A percentile compares a stretch with the other conserved stretches of the same genome.
These are phyloP conservation scores for Drosophila ficusphila DNA, from an alignment of 1,140 invertebrate genomes.

Conservation along the genomic window DNA sequence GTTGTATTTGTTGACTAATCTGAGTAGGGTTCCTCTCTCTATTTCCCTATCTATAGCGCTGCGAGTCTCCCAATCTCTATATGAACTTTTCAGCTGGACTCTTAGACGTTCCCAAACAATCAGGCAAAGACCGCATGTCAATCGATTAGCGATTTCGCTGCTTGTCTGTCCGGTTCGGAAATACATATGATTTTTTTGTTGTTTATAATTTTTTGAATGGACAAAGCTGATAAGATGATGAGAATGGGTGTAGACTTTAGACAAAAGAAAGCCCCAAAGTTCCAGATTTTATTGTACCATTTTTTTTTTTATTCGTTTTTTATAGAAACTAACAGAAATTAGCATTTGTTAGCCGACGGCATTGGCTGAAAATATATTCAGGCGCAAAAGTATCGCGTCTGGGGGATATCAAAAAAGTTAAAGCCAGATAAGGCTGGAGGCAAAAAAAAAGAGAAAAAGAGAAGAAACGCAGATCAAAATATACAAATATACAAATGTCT, in stretches of 20 bases:
- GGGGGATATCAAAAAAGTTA: constrained; percentile 31
- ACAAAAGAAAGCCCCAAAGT: constrained; percentile 36
- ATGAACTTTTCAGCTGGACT: constrained; percentile 33
- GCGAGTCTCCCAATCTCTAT: constrained; percentile 7
- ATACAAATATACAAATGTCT: constrained; percentile 25
- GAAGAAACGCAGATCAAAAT: constrained; percentile 35
- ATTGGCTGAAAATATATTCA: constrained; percentile 5
- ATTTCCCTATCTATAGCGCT: neutral
- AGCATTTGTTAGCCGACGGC: constrained; percentile 38
- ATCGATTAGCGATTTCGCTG: constrained; percentile 45
- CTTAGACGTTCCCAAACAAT: constrained; percentile 58
- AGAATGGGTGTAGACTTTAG: constrained; percentile 27
- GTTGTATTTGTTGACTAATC: constrained; percentile 22
- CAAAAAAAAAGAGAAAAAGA: constrained; percentile 3
- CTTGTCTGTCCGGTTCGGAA: constrained; percentile 44
- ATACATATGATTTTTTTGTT: constrained; percentile 31
- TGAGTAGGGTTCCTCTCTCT: neutral
- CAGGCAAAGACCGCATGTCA: constrained; percentile 73
- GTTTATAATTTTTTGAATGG: constrained; percentile 39
- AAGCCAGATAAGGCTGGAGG: constrained; percentile 1
- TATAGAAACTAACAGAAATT: constrained; percentile 46
- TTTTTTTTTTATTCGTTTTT: too few species aligned
- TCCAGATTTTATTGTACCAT: constrained; percentile 8
- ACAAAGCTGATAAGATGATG: constrained; percentile 33
- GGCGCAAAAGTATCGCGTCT: constrained; percentile 5